These are phyloP conservation scores for Rhinophrynus dorsalis DNA, from an alignment of 2,797 vertebrate genomes.

Conservation along the genomic window DNA sequence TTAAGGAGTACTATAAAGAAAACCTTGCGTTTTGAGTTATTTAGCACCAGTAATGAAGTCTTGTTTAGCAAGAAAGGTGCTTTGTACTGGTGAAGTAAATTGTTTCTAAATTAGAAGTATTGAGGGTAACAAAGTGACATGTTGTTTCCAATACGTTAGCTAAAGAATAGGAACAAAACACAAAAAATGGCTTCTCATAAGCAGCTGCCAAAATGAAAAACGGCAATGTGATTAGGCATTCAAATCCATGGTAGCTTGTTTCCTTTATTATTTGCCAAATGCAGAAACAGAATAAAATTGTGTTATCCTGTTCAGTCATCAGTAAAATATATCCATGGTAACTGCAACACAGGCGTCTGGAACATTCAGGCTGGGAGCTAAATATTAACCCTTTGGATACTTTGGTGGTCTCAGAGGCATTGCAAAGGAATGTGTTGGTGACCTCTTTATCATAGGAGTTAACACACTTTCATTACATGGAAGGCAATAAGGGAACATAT, in stretches of 20 bases:
- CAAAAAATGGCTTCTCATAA: constrained; percentile 54
- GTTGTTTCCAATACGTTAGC: constrained; percentile 50
- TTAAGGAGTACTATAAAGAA: neutral
- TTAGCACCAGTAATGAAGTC: neutral
- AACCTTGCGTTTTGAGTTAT: neutral
- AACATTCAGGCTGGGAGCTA: constrained; percentile 54
- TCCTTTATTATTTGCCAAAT: constrained; percentile 51
- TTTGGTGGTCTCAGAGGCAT: no score
- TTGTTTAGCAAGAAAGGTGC: neutral
- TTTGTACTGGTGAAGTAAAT: constrained; percentile 4
- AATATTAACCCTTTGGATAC: constrained; percentile 56
- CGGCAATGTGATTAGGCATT: constrained; percentile 53
- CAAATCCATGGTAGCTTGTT: constrained; percentile 56
- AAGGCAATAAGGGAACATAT: no score
- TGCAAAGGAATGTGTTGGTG: no score
- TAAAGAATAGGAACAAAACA: constrained; percentile 1
- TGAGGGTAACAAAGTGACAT: constrained; percentile 26
- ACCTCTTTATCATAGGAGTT: no score
- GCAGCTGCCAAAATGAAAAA: constrained; percentile 51
- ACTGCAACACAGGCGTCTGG: constrained; percentile 47
- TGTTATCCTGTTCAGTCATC: constrained; percentile 56
- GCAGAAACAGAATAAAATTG: constrained; percentile 53
- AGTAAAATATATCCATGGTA: constrained; percentile 57
- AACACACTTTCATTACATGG: no score
- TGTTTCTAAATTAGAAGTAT: neutral